A percentile compares a stretch with the other conserved stretches of the same genome.
Conservation (phyloP, 1,140 invertebrate species). For the Nomia melanderi region DNA sequence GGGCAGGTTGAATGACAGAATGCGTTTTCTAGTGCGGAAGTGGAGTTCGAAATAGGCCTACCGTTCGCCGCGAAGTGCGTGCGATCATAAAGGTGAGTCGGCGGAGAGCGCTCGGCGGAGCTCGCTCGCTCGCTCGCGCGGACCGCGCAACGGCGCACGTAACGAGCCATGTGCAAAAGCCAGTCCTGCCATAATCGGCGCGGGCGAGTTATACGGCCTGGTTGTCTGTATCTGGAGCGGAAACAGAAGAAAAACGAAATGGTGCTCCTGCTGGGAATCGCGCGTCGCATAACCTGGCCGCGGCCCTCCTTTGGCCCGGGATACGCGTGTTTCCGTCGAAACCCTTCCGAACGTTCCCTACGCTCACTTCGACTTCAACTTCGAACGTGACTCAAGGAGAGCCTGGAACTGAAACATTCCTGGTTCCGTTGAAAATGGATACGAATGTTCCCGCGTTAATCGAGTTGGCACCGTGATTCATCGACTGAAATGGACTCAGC, state of each 20-base stretch:
- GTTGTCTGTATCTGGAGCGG: conserved; percentile 74
- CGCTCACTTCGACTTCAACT: too few relatives aligned
- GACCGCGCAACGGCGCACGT: conserved; percentile 27
- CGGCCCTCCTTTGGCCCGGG: conserved; percentile 1
- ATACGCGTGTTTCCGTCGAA: conserved; percentile 8
- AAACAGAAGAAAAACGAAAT: conserved; percentile 71
- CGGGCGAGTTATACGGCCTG: conserved; percentile 65
- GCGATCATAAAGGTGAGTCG: conserved; percentile 45
- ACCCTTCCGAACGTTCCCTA: not conserved
- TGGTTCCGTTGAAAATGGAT: too few relatives aligned
- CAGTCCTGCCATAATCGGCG: conserved; percentile 69
- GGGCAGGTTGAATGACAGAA: conserved; percentile 34
- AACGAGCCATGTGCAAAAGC: conserved; percentile 59
- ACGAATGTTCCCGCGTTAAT: too few relatives aligned
- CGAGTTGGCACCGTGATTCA: too few relatives aligned
- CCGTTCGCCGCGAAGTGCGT: conserved; percentile 32
- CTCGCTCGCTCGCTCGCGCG: conserved; percentile 7
- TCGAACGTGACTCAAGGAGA: too few relatives aligned
- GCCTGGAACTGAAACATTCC: too few relatives aligned
- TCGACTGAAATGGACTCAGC: too few relatives aligned
- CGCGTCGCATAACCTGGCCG: conserved; percentile 30
- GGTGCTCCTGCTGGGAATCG: conserved; percentile 44
- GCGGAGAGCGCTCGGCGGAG: not conserved
- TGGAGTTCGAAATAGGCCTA: conserved; percentile 46
- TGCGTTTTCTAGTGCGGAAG: conserved; percentile 35